Percentiles rank a stretch among this genome's conserved stretches.
Evolutionary conservation across 2,888 invertebrate genomes (phyloP).

Genomic region (Cepaea hortensis): DNA sequence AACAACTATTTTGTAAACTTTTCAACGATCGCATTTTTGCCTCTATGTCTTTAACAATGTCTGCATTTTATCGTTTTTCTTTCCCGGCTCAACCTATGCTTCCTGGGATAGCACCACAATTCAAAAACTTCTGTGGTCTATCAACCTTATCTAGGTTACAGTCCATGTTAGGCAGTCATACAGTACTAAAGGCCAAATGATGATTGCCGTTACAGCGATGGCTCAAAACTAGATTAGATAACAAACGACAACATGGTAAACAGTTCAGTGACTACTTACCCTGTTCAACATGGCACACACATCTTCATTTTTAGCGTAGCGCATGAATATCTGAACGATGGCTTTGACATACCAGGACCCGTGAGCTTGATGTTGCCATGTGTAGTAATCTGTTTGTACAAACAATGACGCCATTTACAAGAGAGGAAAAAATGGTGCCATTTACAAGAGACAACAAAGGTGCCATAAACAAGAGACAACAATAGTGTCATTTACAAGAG

Average conservation of each 20-base stretch:
- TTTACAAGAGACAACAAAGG: too few species aligned
- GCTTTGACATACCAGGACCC: conserved; percentile 73
- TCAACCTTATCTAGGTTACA: background rate
- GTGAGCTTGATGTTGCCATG: conserved; percentile 69
- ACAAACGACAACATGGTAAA: background rate
- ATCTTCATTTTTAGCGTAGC: conserved; percentile 67
- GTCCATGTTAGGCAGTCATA: background rate
- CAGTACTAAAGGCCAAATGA: background rate
- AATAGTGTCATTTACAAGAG: too few species aligned
- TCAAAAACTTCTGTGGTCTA: background rate
- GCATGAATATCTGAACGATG: conserved; percentile 69
- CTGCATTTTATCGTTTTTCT: too few species aligned
- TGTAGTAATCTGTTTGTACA: conserved; percentile 68
- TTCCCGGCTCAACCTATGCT: too few species aligned
- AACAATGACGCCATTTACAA: too few species aligned
- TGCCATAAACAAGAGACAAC: too few species aligned
- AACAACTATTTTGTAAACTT: too few species aligned
- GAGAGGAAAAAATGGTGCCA: too few species aligned
- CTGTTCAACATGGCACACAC: conserved; percentile 69
- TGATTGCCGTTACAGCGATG: background rate
- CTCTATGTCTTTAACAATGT: too few species aligned
- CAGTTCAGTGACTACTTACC: conserved; percentile 54
- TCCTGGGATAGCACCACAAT: background rate
- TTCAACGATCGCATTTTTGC: too few species aligned
- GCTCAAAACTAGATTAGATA: background rate